A percentile compares a stretch with the other conserved stretches of the same genome.
These are phyloP conservation scores for Erebia epiphron DNA, from an alignment of 2,888 invertebrate genomes.

Conservation along the genomic window DNA sequence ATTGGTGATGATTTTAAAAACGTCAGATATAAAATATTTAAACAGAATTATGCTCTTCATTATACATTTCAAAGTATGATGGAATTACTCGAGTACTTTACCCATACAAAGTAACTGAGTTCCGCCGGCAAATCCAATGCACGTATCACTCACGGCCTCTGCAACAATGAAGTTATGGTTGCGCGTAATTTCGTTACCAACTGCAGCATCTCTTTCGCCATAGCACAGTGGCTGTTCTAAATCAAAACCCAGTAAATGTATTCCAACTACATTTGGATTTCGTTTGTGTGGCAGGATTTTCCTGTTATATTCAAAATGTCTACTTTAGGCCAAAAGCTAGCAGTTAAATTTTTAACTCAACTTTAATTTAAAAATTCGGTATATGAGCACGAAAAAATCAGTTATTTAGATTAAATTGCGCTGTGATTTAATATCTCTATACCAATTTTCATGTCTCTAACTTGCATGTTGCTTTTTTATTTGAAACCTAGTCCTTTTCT, in stretches of 20 bases:
- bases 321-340: too few species aligned
- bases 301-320: too few species aligned
- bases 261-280: background rate
- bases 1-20: slow-evolving; percentile 16
- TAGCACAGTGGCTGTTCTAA: slow-evolving; percentile 4
- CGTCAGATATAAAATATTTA: slow-evolving; percentile 9
- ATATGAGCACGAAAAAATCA: too few species aligned
- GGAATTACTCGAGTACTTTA: slow-evolving; percentile 31
- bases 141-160: slow-evolving; percentile 47
- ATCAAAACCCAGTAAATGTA: background rate
- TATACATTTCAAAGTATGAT: slow-evolving; percentile 33
- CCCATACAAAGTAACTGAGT: slow-evolving; percentile 42
- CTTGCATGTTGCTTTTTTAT: too few species aligned
- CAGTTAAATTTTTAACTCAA: too few species aligned
- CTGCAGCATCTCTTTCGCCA: slow-evolving; percentile 41
- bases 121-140: slow-evolving; percentile 43
- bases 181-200: slow-evolving; percentile 46
- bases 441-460: too few species aligned
- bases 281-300: too few species aligned
- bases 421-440: too few species aligned
- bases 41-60: slow-evolving; percentile 15
- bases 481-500: too few species aligned
- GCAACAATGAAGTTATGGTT: slow-evolving; percentile 48
- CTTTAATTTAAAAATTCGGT: too few species aligned
- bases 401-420: too few species aligned